phyloP scores from a whole-genome alignment of 1,140 invertebrate genomes.

The Venustaconcha ellipsiformis region DNA sequence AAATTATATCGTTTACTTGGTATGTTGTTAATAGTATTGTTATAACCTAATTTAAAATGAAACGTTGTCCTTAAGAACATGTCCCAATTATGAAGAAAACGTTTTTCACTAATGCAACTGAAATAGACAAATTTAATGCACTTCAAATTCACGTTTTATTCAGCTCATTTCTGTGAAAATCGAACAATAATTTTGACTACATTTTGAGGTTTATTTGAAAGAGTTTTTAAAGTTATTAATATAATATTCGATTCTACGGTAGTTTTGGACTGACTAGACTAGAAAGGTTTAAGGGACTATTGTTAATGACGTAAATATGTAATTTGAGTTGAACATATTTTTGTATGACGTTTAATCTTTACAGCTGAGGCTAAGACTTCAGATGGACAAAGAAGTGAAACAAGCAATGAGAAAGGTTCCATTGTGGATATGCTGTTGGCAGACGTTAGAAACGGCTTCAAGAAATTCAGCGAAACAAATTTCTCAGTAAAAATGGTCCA shows the following conservation, averaged over 20 bases:
- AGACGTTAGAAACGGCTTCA: conserved; percentile 60
- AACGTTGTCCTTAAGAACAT: too few relatives aligned
- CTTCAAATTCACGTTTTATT: too few relatives aligned
- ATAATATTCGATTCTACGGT: not conserved
- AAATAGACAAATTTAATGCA: too few relatives aligned
- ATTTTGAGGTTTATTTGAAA: not conserved
- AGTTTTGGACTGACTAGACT: not conserved
- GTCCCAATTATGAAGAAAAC: too few relatives aligned
- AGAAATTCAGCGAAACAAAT: conserved; percentile 53
- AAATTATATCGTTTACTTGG: too few relatives aligned
- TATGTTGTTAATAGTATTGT: too few relatives aligned
- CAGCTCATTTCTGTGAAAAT: too few relatives aligned
- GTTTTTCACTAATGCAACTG: too few relatives aligned
- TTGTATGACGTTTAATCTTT: not conserved
- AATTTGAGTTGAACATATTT: too few relatives aligned
- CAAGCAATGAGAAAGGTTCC: conserved; percentile 38
- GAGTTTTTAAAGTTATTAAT: not conserved
- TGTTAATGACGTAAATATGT: too few relatives aligned
- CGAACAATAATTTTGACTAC: conserved; percentile 6
- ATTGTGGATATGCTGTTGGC: conserved; percentile 62
- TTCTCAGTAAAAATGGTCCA: conserved; percentile 59
- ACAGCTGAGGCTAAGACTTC: conserved; percentile 30
- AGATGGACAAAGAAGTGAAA: conserved; percentile 22
- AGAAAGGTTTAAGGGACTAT: not conserved
- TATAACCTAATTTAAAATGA: too few relatives aligned